Base-by-base conservation (phyloP, 2,113 vertebrate species). In the Cyprinodon tularosa region DNA sequence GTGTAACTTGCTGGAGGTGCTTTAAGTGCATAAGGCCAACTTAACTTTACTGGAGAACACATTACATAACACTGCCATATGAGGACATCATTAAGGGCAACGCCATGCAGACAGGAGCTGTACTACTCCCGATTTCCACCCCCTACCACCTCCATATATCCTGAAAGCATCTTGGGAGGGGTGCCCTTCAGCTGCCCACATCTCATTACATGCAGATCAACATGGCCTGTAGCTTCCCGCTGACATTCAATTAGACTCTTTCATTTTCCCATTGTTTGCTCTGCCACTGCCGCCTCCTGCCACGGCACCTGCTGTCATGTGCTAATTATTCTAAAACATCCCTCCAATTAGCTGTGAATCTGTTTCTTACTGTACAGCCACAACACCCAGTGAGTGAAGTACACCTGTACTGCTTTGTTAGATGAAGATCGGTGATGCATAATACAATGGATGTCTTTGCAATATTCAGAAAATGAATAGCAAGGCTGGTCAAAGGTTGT, bases 231-330 rank as follows among this genome's bases (percentile, higher is more conserved):
- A 81, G 87, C 80, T 65, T 85, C 84, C 82, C 9, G 47, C 86
- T 93, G 90, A 89, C 86, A 90, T 92, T 91, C 85, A 90, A 87
- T 86, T 89, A 87, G 78, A 90, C 66, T 40, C 78, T 84, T 88
- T 85, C 59, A 78, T 89, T 91, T 90, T 77, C 47, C 71, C 77
- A 77, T 86, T 44, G 76, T 87, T 83, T 71, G 76, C 81, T 76
- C 79, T 72, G 80, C 82, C 69, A 82, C 66, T 0, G 13, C 72
- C 73, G 86, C 29, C 29, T 29, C 50, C 66, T n/a, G 40, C 59
- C 1, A n/a, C 71, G 12, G 72, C 83, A 68, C 76, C 89, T 64
- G 83, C 83, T 90, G 87, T 83, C 78, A 67, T 84, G 77, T 80
- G 59, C 81, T 82, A 85, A 90, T 88, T 87, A 86, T 86, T 84